A percentile compares a stretch with the other conserved stretches of the same genome.
Evolutionary conservation across 2,888 invertebrate genomes (phyloP).

Genomic region (Lamellibrachia columna): DNA sequence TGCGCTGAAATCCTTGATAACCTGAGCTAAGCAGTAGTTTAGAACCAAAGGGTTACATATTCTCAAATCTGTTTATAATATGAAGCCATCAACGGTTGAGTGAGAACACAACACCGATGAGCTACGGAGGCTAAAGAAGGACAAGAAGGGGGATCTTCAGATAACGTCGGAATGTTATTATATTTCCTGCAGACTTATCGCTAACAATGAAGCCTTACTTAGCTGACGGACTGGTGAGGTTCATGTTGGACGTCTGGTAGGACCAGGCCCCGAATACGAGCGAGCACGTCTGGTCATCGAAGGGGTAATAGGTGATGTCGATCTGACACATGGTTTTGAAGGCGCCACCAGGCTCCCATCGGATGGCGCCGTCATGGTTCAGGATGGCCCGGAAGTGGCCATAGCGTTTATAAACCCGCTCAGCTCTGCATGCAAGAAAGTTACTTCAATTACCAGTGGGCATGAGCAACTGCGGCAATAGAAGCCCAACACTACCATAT

Average conservation of each 20-base stretch:
- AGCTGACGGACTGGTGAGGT: conserved; percentile 40
- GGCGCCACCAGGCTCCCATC: conserved; percentile 46
- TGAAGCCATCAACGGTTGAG: too few relatives aligned
- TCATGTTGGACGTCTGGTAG: conserved; percentile 48
- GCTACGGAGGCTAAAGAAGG: too few relatives aligned
- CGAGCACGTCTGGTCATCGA: conserved; percentile 45
- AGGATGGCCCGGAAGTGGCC: conserved; percentile 47
- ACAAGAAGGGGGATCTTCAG: too few relatives aligned
- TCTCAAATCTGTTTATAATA: too few relatives aligned
- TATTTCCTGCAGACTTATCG: too few relatives aligned
- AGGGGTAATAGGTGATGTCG: conserved; percentile 48
- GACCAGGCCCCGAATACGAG: conserved; percentile 47
- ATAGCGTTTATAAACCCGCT: conserved; percentile 46
- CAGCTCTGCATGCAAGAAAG: conserved; percentile 40
- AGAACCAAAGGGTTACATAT: too few relatives aligned
- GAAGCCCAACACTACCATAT: too few relatives aligned
- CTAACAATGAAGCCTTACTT: background rate
- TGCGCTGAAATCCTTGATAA: too few relatives aligned
- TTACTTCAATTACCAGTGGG: background rate
- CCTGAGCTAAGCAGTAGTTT: too few relatives aligned
- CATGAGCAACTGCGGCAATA: too few relatives aligned
- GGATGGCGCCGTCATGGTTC: conserved; percentile 38
- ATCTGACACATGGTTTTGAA: conserved; percentile 44
- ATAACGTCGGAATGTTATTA: too few relatives aligned
- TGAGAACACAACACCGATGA: too few relatives aligned